A percentile compares a stretch with the other conserved stretches of the same genome.
Evolutionary conservation across 2,888 invertebrate genomes (phyloP).

Genomic region (Drosophila atripex): DNA sequence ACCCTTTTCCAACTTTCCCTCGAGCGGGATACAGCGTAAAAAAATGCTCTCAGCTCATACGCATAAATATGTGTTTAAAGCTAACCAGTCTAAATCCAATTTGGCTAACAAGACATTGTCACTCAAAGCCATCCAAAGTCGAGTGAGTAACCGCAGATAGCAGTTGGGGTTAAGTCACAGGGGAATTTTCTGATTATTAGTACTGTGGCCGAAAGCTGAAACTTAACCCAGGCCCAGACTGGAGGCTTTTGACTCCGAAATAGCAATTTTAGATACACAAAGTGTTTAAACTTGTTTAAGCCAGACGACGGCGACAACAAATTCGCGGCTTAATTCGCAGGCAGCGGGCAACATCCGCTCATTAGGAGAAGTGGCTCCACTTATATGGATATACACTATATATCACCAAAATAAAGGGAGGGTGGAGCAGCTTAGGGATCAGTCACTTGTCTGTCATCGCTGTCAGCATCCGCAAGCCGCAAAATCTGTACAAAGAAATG

Average conservation of each 20-base stretch:
- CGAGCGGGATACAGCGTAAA: constrained; percentile 29
- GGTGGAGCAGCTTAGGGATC: constrained; percentile 12
- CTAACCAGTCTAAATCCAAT: constrained; percentile 69
- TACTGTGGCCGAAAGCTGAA: constrained; percentile 29
- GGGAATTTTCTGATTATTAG: constrained; percentile 31
- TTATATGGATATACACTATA: constrained; percentile 1
- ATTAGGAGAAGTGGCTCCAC: constrained; percentile 24
- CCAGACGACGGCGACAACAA: constrained; percentile 34
- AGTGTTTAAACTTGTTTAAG: constrained; percentile 35
- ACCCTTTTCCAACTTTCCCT: constrained; percentile 67
- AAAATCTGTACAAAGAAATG: constrained; percentile 53
- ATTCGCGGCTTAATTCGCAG: constrained; percentile 31
- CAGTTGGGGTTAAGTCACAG: constrained; percentile 13
- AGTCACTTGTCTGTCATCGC: constrained; percentile 38
- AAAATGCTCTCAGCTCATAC: constrained; percentile 9
- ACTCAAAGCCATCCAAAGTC: constrained; percentile 30
- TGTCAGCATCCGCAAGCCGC: constrained; percentile 44
- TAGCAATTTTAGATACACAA: constrained; percentile 11
- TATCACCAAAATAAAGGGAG: background rate
- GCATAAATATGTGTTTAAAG: constrained; percentile 33
- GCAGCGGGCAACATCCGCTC: constrained; percentile 30
- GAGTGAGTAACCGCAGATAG: constrained; percentile 33
- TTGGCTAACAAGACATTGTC: constrained; percentile 66
- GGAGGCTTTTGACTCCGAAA: background rate
- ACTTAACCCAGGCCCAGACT: constrained; percentile 12